These are phyloP conservation scores for Drosophila erecta DNA, from an alignment of 1,140 invertebrate species.

Conservation along the genomic window DNA sequence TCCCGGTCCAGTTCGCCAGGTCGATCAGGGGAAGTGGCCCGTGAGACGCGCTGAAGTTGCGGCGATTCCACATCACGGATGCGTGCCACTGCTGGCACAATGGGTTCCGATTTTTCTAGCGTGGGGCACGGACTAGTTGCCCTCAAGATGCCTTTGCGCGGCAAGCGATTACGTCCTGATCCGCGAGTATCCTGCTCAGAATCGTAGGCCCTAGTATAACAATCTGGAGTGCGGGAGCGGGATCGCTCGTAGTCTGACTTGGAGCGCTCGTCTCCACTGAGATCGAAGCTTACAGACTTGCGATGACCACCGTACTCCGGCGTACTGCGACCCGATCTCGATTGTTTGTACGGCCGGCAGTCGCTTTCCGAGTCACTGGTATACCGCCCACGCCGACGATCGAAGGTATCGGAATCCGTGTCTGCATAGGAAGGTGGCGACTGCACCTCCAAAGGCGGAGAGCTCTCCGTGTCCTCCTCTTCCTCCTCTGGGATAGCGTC, in stretches of 20 bases:
- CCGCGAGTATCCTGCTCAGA: constrained; percentile 76
- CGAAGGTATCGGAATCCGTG: constrained; percentile 75
- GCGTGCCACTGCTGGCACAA: constrained; percentile 73
- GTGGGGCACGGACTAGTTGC: constrained; percentile 76
- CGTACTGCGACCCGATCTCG: constrained; percentile 74
- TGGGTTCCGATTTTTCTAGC: constrained; percentile 57
- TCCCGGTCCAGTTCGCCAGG: constrained; percentile 75
- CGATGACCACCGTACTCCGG: constrained; percentile 74
- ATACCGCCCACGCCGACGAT: constrained; percentile 64
- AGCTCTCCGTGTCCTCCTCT: constrained; percentile 56
- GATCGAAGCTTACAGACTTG: constrained; percentile 83
- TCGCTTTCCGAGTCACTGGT: constrained; percentile 83
- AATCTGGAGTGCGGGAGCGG: constrained; percentile 68
- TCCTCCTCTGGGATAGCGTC: constrained; percentile 61
- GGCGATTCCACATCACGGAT: constrained; percentile 77
- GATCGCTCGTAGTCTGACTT: constrained; percentile 81
- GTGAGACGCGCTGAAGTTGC: constrained; percentile 59
- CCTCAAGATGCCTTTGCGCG: constrained; percentile 77
- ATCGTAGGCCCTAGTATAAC: constrained; percentile 68
- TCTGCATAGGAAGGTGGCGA: constrained; percentile 71
- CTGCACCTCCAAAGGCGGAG: constrained; percentile 57
- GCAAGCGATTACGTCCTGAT: constrained; percentile 44
- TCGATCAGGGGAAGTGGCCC: constrained; percentile 64
- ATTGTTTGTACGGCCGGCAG: constrained; percentile 59
- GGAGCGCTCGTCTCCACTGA: constrained; percentile 81